A percentile compares a stretch with the other conserved stretches of the same genome.
Conservation (phyloP, 2,888 invertebrate species). For the Hydraecia micacea region DNA sequence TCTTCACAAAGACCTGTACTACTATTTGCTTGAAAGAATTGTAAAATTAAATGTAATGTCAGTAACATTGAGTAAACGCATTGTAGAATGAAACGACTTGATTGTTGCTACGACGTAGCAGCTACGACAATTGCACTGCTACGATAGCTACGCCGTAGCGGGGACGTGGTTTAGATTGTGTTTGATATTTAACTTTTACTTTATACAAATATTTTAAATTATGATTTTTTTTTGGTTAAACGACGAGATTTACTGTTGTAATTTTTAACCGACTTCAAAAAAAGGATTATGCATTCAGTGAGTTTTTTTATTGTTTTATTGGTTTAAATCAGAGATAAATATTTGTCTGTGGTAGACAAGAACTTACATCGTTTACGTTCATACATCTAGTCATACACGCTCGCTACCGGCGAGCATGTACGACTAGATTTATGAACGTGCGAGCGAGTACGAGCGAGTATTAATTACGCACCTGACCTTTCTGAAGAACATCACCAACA, state of each 20-base stretch:
- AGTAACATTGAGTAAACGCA: background rate
- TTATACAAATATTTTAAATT: background rate
- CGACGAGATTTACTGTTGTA: background rate
- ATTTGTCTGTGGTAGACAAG: background rate
- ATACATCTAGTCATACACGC: background rate
- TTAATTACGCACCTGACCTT: too few species aligned
- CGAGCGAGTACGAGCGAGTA: too few species aligned
- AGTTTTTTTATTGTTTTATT: background rate
- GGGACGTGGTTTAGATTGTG: background rate
- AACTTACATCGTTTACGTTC: background rate
- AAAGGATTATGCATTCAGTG: background rate
- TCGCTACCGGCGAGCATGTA: too few species aligned
- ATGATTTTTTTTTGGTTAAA: background rate
- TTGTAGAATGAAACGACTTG: background rate
- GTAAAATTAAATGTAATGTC: conserved; percentile 16
- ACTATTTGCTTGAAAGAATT: background rate
- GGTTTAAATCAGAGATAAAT: background rate
- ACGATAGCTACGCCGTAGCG: conserved; percentile 37
- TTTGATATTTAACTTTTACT: background rate
- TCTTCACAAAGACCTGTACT: background rate
- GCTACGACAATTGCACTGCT: conserved; percentile 32
- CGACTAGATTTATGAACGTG: too few species aligned
- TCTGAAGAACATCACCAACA: background rate
- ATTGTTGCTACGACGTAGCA: conserved; percentile 47
- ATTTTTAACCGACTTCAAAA: background rate